Evolutionary conservation across 2,888 invertebrate genomes (phyloP).

Genomic region (Napeogenes sylphis): DNA sequence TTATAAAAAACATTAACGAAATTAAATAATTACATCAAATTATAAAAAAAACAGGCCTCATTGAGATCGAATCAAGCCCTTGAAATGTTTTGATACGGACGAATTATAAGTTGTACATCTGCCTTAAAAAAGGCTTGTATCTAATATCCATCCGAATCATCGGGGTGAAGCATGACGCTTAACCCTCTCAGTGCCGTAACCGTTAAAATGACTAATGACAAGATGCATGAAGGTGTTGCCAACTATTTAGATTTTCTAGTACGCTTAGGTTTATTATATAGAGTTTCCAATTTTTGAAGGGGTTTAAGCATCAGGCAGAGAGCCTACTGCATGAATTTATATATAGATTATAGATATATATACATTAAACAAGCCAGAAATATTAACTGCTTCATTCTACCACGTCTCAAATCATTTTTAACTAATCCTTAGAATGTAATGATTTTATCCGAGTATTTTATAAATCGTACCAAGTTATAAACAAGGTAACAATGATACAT

Average conservation of each 20-base stretch:
- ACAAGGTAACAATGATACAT: no score
- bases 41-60: conserved; percentile 21
- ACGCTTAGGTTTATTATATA: not conserved
- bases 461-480: no score
- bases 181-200: conserved; percentile 69
- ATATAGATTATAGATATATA: no score
- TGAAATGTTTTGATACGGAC: conserved; percentile 74
- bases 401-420: no score
- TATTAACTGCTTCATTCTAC: no score
- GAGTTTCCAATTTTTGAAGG: no score
- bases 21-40: conserved; percentile 22
- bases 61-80: conserved; percentile 35
- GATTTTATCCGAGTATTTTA: no score
- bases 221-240: conserved; percentile 41
- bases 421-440: no score
- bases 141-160: conserved; percentile 64
- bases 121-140: conserved; percentile 54
- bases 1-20: conserved; percentile 17
- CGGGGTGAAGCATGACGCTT: conserved; percentile 58
- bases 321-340: no score
- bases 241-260: conserved; percentile 38
- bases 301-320: no score
- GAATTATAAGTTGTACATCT: conserved; percentile 71
- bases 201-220: conserved; percentile 74
- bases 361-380: no score